Percentiles rank a stretch among this genome's conserved stretches.
Evolutionary conservation across 2,113 vertebrate species (phyloP).

Genomic region (Furnarius figulus): DNA sequence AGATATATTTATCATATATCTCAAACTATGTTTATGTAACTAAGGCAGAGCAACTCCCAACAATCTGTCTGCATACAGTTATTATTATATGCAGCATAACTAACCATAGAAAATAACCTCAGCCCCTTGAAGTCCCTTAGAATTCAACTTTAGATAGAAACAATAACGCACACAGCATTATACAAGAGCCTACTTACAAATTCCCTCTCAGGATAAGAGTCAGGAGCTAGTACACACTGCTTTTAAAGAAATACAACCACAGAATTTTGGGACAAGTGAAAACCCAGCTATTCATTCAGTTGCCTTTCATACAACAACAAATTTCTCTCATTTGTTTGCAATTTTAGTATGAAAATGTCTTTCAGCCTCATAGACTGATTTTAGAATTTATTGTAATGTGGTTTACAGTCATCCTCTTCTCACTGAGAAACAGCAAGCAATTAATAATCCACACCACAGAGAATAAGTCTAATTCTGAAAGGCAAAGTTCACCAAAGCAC

Average conservation of each 20-base stretch:
- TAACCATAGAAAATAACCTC: neutral
- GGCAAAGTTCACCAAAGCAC: neutral
- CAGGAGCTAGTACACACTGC: neutral
- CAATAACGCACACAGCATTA: neutral
- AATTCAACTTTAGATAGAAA: neutral
- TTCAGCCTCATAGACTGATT: neutral
- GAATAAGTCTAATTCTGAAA: neutral
- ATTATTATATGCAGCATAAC: neutral
- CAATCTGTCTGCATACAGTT: neutral
- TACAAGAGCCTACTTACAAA: neutral
- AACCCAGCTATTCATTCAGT: neutral
- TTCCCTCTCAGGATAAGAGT: neutral
- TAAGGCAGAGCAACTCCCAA: neutral
- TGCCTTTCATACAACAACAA: neutral
- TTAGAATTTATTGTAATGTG: neutral
- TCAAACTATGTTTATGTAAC: neutral
- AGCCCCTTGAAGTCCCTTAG: neutral
- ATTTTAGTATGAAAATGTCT: neutral
- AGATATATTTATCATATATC: neutral
- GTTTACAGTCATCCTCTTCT: neutral
- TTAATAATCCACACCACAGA: neutral
- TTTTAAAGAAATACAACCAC: neutral
- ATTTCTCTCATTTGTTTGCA: neutral
- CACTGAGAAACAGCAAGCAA: neutral
- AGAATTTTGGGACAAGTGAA: neutral